These are phyloP conservation scores for Sigmodon hispidus DNA, from an alignment of 2,113 vertebrate species.

Conservation along the genomic window DNA sequence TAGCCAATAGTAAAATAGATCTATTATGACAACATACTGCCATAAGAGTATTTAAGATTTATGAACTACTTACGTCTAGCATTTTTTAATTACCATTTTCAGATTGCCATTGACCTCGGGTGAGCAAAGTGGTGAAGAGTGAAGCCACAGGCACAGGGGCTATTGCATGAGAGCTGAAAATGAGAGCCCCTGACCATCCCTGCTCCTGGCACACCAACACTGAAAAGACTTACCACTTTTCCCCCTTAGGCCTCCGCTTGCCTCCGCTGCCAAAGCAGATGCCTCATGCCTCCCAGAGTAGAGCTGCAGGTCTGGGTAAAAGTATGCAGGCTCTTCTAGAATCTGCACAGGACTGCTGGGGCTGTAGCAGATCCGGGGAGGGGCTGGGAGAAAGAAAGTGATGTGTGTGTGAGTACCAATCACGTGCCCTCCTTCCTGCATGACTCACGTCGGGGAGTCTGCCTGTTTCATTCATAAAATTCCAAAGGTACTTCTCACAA, in stretches of 20 bases:
- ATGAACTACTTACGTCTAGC: neutral
- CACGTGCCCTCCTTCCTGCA: neutral
- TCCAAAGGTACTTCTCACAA: slow-evolving; percentile 64
- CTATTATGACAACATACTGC: neutral
- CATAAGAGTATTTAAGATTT: neutral
- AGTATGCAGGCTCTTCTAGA: slow-evolving; percentile 83
- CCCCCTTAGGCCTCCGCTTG: slow-evolving; percentile 77
- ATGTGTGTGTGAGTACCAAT: neutral
- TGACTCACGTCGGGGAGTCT: slow-evolving; percentile 33
- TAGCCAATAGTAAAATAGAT: neutral
- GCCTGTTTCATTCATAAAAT: slow-evolving; percentile 69
- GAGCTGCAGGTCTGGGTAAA: slow-evolving; percentile 83
- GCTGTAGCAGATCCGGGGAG: slow-evolving; percentile 82
- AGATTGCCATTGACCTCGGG: neutral
- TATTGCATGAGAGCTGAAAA: neutral
- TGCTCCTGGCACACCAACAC: neutral
- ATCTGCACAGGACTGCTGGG: slow-evolving; percentile 80
- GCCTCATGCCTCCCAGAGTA: slow-evolving; percentile 84
- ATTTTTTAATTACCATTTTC: neutral
- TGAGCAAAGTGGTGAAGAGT: neutral
- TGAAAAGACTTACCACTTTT: slow-evolving; percentile 82
- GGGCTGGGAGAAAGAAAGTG: slow-evolving; percentile 78
- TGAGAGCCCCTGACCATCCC: neutral
- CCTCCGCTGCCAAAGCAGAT: slow-evolving; percentile 79
- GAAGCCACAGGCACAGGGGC: neutral